These are phyloP conservation scores for Chelon auratus DNA, from an alignment of 2,797 vertebrate genomes.

Conservation along the genomic window DNA sequence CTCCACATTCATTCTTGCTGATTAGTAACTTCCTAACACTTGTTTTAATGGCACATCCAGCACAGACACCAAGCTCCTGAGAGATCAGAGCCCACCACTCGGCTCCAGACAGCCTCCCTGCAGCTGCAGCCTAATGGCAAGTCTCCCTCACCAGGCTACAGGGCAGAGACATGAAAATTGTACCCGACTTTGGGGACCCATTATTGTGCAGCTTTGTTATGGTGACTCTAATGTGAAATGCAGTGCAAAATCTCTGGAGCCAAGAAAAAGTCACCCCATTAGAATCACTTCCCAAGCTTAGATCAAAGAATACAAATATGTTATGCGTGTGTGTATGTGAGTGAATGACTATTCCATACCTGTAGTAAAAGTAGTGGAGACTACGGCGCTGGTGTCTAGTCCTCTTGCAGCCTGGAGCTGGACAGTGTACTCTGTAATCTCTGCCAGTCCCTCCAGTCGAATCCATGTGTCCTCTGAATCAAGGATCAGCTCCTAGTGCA, in stretches of 20 bases:
- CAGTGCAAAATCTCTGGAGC: background rate
- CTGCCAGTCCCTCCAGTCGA: constrained; percentile 92
- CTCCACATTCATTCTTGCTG: constrained; percentile 7
- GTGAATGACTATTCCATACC: constrained; percentile 77
- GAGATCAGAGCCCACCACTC: constrained; percentile 29
- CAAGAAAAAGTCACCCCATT: constrained; percentile 16
- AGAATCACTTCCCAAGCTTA: constrained; percentile 22
- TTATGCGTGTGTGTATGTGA: constrained; percentile 7
- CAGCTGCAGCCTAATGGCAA: constrained; percentile 50
- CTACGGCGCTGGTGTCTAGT: constrained; percentile 85
- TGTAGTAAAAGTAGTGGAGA: constrained; percentile 92
- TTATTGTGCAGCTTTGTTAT: constrained; percentile 43
- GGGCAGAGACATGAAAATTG: constrained; percentile 23
- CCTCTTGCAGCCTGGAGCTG: constrained; percentile 92
- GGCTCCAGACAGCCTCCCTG: constrained; percentile 21
- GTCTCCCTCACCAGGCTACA: constrained; percentile 17
- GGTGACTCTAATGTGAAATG: constrained; percentile 30
- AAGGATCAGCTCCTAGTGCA: constrained; percentile 92
- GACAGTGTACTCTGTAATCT: constrained; percentile 93
- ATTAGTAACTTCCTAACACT: constrained; percentile 17
- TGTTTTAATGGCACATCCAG: constrained; percentile 11
- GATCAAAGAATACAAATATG: constrained; percentile 29
- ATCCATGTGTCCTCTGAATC: constrained; percentile 98
- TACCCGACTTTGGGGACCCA: constrained; percentile 31
- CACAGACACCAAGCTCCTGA: constrained; percentile 14